Conservation (phyloP, 2,113 vertebrate genomes). For the Actenoides hombroni region DNA sequence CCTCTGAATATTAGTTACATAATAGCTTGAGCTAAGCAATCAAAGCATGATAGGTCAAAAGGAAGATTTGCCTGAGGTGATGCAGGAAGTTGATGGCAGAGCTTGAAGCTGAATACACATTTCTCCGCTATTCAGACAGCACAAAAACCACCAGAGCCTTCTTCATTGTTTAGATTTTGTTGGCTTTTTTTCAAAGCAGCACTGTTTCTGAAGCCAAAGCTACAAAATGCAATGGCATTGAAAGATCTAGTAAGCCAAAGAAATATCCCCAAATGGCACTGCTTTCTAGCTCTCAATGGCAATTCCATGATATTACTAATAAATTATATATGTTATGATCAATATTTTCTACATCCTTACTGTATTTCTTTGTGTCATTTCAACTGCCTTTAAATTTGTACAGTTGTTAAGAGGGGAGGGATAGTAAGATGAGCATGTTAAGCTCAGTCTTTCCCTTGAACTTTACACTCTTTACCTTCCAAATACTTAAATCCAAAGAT, state of each 20-base stretch:
- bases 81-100: slow-evolving; percentile 57
- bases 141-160: slow-evolving; percentile 13
- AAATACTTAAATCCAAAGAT: neutral
- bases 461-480: neutral
- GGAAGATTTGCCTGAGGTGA: slow-evolving; percentile 64
- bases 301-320: neutral
- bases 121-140: slow-evolving; percentile 18
- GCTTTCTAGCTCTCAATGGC: neutral
- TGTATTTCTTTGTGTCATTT: neutral
- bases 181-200: slow-evolving; percentile 42
- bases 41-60: slow-evolving; percentile 61
- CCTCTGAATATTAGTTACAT: slow-evolving; percentile 63
- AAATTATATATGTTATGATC: neutral
- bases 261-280: neutral
- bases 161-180: slow-evolving; percentile 8
- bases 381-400: neutral
- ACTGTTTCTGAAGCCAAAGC: slow-evolving; percentile 15
- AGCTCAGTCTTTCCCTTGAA: neutral
- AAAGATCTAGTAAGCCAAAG: slow-evolving; percentile 16
- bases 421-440: neutral
- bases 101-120: slow-evolving; percentile 51
- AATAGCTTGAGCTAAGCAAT: slow-evolving; percentile 59
- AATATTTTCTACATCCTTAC: neutral
- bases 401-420: neutral
- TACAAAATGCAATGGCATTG: slow-evolving; percentile 10